Conservation (phyloP, 2,113 vertebrate genomes). For the Phyllostomus hastatus region DNA sequence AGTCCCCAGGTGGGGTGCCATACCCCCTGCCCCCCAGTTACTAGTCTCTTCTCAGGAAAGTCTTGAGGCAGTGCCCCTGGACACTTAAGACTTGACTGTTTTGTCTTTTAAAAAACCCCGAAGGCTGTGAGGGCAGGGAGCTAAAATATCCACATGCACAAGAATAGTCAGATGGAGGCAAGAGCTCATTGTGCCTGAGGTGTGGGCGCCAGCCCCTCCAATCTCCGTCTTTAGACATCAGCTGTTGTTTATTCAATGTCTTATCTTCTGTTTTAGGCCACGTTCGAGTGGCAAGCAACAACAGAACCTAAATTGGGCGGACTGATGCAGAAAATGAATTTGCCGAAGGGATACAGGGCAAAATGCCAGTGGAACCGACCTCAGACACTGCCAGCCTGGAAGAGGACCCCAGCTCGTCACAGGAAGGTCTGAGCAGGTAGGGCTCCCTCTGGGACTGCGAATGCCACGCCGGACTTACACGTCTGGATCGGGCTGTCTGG, state of each 20-base stretch:
- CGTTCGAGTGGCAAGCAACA: not conserved
- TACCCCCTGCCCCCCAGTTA: conserved; percentile 52
- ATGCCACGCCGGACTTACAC: not conserved
- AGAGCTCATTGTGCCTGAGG: not conserved
- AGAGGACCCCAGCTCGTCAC: not conserved
- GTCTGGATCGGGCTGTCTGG: not conserved
- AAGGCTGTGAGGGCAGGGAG: not conserved
- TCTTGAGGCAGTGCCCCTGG: conserved; percentile 45
- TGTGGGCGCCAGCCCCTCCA: accelerated
- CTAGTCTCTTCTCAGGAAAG: conserved; percentile 74
- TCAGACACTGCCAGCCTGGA: not conserved
- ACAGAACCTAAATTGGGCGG: not conserved
- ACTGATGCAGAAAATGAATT: not conserved
- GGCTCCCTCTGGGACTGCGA: not conserved
- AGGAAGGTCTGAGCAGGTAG: not conserved
- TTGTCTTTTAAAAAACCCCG: not conserved
- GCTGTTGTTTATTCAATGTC: not conserved
- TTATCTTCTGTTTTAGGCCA: not conserved
- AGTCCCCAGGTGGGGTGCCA: not conserved
- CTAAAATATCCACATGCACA: not conserved
- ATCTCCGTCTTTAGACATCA: not conserved
- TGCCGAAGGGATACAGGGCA: not conserved
- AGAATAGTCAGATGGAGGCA: not conserved
- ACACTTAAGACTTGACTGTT: not conserved
- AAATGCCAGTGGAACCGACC: not conserved